These are phyloP conservation scores for Maniola jurtina DNA, from an alignment of 1,140 invertebrate species.

Conservation along the genomic window DNA sequence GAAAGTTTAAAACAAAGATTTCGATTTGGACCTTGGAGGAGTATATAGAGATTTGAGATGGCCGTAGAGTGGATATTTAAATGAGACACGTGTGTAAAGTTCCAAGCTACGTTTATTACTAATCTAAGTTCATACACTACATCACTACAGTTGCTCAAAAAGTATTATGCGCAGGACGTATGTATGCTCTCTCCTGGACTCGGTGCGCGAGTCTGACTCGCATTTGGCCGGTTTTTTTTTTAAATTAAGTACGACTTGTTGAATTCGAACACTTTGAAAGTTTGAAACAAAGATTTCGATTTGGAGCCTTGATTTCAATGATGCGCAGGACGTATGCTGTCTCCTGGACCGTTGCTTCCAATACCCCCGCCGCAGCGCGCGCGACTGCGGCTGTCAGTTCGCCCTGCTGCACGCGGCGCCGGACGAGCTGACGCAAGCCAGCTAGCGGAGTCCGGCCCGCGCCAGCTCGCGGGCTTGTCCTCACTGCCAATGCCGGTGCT, in stretches of 20 bases:
- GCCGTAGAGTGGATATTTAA: too few species aligned
- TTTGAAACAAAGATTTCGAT: too few species aligned
- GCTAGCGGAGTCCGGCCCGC: conserved; percentile 75
- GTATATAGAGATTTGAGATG: too few species aligned
- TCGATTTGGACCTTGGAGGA: not conserved
- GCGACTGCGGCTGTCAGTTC: conserved; percentile 92
- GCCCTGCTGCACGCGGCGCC: conserved; percentile 90
- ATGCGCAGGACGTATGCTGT: conserved; percentile 86
- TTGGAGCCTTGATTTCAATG: conserved; percentile 26
- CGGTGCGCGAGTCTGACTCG: too few species aligned
- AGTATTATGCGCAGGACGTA: conserved; percentile 78
- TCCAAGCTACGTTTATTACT: too few species aligned
- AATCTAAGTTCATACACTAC: too few species aligned
- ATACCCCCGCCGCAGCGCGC: conserved; percentile 86
- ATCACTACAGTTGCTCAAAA: conserved; percentile 5
- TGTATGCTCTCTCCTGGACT: conserved; percentile 90
- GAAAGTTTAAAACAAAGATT: too few species aligned
- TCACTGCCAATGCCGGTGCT: conserved; percentile 65
- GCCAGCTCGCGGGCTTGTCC: conserved; percentile 62
- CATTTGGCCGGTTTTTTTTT: too few species aligned
- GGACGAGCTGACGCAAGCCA: conserved; percentile 77
- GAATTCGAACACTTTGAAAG: too few species aligned
- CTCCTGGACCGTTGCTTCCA: conserved; percentile 91
- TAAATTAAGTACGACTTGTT: not conserved
- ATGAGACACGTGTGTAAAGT: too few species aligned